Conservation (phyloP, 1,140 invertebrate species). For the Zaprionus inermis region DNA sequence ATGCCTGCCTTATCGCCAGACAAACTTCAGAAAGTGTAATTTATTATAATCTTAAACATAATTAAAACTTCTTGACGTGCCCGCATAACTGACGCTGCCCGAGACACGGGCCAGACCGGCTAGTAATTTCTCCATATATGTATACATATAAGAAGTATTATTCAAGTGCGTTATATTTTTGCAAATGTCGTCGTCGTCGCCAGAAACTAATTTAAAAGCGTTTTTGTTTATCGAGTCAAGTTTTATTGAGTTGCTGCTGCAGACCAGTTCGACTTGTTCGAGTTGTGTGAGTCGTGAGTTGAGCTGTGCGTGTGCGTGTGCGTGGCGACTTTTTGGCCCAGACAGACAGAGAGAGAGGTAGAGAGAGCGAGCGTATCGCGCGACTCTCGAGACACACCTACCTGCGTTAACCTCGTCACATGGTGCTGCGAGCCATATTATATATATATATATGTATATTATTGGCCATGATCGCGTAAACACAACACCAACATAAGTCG, state of each 20-base stretch:
- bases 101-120: neutral
- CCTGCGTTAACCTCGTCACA: conserved; percentile 43
- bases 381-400: conserved; percentile 59
- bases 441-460: too few species aligned
- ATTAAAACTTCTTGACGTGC: conserved; percentile 1
- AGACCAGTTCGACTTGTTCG: conserved; percentile 62
- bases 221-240: conserved; percentile 52
- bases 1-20: neutral
- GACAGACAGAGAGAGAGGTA: conserved; percentile 26
- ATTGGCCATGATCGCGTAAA: conserved; percentile 73
- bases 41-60: neutral
- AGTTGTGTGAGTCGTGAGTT: conserved; percentile 12
- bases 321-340: conserved; percentile 69
- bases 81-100: neutral
- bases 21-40: conserved; percentile 7
- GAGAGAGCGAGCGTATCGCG: neutral
- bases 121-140: conserved; percentile 20
- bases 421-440: conserved; percentile 17
- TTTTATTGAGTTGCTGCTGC: conserved; percentile 38
- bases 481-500: conserved; percentile 46
- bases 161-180: conserved; percentile 65
- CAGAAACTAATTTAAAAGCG: conserved; percentile 65
- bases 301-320: conserved; percentile 52
- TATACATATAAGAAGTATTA: conserved; percentile 13
- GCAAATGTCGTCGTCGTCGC: conserved; percentile 27